A percentile compares a stretch with the other conserved stretches of the same genome.
phyloP scores from a whole-genome alignment of 2,888 invertebrate species.

The Aquatica leii region DNA sequence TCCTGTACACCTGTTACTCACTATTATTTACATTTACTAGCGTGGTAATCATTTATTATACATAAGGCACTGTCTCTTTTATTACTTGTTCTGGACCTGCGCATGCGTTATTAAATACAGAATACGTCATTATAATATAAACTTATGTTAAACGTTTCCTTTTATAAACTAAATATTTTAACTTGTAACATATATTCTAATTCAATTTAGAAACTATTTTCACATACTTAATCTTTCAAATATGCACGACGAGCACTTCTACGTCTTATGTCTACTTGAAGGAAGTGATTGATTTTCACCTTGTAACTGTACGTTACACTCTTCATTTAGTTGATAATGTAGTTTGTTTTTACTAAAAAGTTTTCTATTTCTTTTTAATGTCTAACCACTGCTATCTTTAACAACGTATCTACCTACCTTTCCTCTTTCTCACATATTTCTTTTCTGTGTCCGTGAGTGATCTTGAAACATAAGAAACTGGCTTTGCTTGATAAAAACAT shows the following conservation, averaged over 20 bases:
- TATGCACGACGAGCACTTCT: background rate
- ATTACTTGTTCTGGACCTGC: too few species aligned
- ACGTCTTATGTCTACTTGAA: background rate
- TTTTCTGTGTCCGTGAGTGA: conserved; percentile 16
- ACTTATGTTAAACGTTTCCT: too few species aligned
- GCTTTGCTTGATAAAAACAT: conserved; percentile 39
- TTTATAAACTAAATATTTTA: too few species aligned
- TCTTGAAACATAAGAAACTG: conserved; percentile 16
- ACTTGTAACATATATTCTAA: too few species aligned
- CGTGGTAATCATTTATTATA: too few species aligned
- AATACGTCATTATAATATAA: too few species aligned
- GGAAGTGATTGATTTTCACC: background rate
- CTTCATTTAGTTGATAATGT: too few species aligned
- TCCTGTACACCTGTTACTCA: too few species aligned
- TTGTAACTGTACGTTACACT: too few species aligned
- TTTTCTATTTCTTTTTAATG: background rate
- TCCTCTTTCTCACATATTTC: conserved; percentile 2
- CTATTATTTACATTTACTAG: too few species aligned
- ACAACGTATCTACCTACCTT: background rate
- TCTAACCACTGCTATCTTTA: background rate
- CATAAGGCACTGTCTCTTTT: too few species aligned
- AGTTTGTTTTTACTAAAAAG: background rate
- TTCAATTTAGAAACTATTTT: background rate
- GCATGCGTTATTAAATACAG: too few species aligned
- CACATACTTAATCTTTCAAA: background rate